phyloP scores from a whole-genome alignment of 2,113 vertebrate genomes.

The Charina bottae region DNA sequence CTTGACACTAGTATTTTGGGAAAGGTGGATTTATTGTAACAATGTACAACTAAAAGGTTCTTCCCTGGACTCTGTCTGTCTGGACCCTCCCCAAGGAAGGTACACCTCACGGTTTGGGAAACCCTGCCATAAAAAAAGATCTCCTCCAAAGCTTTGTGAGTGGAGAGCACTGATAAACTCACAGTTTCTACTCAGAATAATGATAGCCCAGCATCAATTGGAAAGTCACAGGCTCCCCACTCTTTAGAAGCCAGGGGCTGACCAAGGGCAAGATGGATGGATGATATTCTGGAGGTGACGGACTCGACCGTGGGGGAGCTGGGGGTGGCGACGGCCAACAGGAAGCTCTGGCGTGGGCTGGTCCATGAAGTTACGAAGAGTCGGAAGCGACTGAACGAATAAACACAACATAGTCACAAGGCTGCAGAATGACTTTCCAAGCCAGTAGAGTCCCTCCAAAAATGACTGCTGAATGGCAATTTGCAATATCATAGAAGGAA shows the following conservation, averaged over 20 bases:
- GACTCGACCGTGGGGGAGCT: no score
- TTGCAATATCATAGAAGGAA: not conserved
- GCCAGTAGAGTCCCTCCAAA: not conserved
- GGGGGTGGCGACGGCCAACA: no score
- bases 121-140: not conserved
- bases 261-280: no score
- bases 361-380: no score
- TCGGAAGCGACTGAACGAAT: no score
- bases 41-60: not conserved
- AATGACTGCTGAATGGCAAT: not conserved
- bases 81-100: not conserved
- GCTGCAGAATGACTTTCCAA: not conserved
- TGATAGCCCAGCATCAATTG: not conserved
- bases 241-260: not conserved
- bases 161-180: not conserved
- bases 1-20: not conserved
- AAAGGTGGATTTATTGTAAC: not conserved
- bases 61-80: not conserved
- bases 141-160: not conserved
- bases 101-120: not conserved
- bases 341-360: no score
- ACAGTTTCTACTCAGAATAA: not conserved
- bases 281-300: no score
- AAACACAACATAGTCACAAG: no score
- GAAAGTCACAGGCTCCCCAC: not conserved